Base-by-base conservation (phyloP, 2,888 invertebrate genomes). In the Ennomos quercinarius region DNA sequence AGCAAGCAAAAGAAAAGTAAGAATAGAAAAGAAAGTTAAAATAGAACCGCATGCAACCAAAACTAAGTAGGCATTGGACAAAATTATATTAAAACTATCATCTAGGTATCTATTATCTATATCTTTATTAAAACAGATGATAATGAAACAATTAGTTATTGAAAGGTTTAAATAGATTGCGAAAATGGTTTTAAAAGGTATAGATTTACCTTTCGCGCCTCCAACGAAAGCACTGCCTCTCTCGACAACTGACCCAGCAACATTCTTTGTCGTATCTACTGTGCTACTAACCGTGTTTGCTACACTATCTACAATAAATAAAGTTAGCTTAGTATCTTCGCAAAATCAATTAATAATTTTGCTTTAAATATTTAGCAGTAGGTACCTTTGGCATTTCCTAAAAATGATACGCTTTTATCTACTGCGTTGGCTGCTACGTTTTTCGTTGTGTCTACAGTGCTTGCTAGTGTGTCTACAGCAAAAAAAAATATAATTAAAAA, bases 211-310 rank as follows among this genome's bases (percentile, higher is more conserved):
- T 86, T 84, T 82, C 42, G 83, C 83, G 67, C 70, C 72, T 59
- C 79, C 82, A 65, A 82, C 73, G 52, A 82, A 42, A 42, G 80
- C 71, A 12, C 70, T 66, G 51, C 86, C 74, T 57, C 84, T 86
- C 58, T 86, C 82, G 52, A 77, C 71, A 46, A 79, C 79, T 13
- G 80, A 76, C 13, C 77, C 68, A 27, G 87, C 80, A 9, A 75
- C 77, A 49, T 72, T 78, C 68, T 80, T 86, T 35, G 86, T 84
- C n/a, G 78, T 71, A 59, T 84, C 84, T 70, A 85, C 74, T 59
- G 78, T 79, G 65, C 70, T 78, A 61, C 81, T 77, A 61, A 84
- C 72, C 56, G 79, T 80, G 67, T 61, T 80, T 64, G 80, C 72
- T 70, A 83, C 80, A 11, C 78, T 78, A 73, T 86, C 84, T 86